Evolutionary conservation across 2,888 invertebrate species (phyloP), one percentile per base, ranked within the genome.

Genomic region (Nomada lathburiana): DNA sequence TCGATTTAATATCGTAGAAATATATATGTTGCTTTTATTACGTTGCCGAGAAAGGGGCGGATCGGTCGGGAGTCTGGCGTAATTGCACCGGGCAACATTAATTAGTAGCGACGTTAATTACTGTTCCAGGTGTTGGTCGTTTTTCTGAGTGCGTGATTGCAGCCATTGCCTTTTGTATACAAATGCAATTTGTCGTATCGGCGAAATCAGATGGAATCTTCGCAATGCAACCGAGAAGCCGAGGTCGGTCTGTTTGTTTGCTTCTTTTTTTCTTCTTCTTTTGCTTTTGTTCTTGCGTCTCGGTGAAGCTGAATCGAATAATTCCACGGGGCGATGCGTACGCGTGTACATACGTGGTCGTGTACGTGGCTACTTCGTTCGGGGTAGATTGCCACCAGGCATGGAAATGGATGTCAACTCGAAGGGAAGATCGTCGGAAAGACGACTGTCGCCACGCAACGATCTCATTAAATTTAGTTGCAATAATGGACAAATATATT

Each of bases 71-170:
- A 62, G 53, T 75, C 71, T 29, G 55, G 52, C 68, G 69, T 71
- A 87, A 86, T 87, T 86, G 83, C 76, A 55, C 36, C 60, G 63
- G 60, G 75, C 64, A 65, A 83, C 77, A 77, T 87, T 83, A 87
- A 86, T 86, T 86, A 83, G 80, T 47, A 60, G 73, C 63, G 50
- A 62, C 68, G 80, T 85, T 86, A 85, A 86, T 86, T 86, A 83
- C n/a, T 87, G 77, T 63, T 53, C 18, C 26, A 4, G 20, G 11
- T 11, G 16, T 18, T 23, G 16, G 16, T 23, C 9, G 20, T 29
- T 47, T 50, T 5, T 72, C 4, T 9, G 2, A n/a, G 13, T 11
- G 11, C 23, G 42, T 23, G 52, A 59, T 20, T 13, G n/a, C 26
- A 36, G 13, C 55, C 64, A 64, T 62, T 20, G 55, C 53, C 47